phyloP scores from a whole-genome alignment of 1,140 invertebrate genomes.

The Tetranychus cinnabarinus region DNA sequence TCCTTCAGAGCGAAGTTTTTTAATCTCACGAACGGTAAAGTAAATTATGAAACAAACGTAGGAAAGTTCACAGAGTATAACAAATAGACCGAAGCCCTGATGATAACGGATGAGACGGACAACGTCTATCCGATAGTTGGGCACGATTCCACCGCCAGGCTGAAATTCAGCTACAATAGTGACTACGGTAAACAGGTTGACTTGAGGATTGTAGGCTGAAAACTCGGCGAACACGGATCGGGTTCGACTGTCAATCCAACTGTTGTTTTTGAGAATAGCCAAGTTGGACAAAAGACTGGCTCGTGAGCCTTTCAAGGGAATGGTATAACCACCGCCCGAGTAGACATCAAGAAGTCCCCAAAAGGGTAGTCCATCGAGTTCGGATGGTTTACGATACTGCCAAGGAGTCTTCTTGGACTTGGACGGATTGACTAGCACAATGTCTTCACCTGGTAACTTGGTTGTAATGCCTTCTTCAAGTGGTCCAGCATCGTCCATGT shows the following conservation, averaged over 20 bases:
- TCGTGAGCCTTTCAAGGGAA: constrained; percentile 22
- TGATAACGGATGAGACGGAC: constrained; percentile 21
- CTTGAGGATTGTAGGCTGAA: constrained; percentile 30
- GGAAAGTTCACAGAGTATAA: constrained; percentile 20
- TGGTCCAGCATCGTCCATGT: background rate
- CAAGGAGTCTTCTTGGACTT: constrained; percentile 19
- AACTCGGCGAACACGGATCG: constrained; percentile 32
- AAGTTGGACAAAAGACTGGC: constrained; percentile 19
- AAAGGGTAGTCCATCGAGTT: constrained; percentile 25
- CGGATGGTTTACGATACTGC: constrained; percentile 17
- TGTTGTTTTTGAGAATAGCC: constrained; percentile 18
- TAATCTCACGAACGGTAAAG: constrained; percentile 24
- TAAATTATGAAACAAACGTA: constrained; percentile 25
- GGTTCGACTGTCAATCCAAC: constrained; percentile 30
- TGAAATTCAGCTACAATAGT: constrained; percentile 28
- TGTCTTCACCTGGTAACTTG: background rate
- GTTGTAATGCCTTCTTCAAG: background rate
- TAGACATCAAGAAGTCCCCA: constrained; percentile 25
- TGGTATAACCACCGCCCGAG: constrained; percentile 30
- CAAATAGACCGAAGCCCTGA: constrained; percentile 17
- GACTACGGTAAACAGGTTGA: constrained; percentile 27
- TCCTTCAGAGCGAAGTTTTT: constrained; percentile 17
- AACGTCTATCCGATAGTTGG: constrained; percentile 26
- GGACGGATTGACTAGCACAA: constrained; percentile 9
- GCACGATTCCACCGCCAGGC: constrained; percentile 26